These are phyloP conservation scores for Motacilla alba DNA, from an alignment of 2,113 vertebrate genomes.

Conservation along the genomic window DNA sequence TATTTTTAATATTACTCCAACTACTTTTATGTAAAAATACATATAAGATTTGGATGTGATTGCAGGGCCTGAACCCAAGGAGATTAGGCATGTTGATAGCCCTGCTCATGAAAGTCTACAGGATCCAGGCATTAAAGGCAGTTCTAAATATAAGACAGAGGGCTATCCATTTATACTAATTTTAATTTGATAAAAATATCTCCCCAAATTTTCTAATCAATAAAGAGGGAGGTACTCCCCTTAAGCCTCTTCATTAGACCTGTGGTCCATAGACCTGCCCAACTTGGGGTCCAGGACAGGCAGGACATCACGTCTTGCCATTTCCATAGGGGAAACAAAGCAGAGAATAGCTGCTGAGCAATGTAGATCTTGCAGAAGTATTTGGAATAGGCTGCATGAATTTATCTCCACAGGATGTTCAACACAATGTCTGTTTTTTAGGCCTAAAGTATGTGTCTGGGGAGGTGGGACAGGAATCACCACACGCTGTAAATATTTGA, in stretches of 20 bases:
- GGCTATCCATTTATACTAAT: neutral
- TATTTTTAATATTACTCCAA: neutral
- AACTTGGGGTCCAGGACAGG: neutral
- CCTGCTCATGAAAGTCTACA: neutral
- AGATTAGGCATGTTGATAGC: neutral
- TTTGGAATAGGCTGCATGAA: neutral
- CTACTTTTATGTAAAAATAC: neutral
- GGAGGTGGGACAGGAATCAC: neutral
- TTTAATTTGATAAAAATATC: neutral
- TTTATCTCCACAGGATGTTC: neutral
- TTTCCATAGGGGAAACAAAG: fast-evolving
- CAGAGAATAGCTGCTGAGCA: neutral
- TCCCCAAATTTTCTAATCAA: neutral
- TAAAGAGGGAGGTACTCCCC: neutral
- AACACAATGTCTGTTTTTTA: neutral
- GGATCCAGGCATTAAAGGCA: neutral
- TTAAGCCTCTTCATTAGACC: neutral
- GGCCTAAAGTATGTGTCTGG: neutral
- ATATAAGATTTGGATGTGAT: neutral
- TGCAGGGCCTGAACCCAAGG: neutral
- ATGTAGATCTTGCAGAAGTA: neutral
- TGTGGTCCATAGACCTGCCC: neutral
- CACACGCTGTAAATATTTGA: neutral
- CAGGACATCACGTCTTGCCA: neutral
- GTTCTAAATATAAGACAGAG: neutral